phyloP scores from a whole-genome alignment of 2,797 vertebrate genomes.

The Florisuga fusca region DNA sequence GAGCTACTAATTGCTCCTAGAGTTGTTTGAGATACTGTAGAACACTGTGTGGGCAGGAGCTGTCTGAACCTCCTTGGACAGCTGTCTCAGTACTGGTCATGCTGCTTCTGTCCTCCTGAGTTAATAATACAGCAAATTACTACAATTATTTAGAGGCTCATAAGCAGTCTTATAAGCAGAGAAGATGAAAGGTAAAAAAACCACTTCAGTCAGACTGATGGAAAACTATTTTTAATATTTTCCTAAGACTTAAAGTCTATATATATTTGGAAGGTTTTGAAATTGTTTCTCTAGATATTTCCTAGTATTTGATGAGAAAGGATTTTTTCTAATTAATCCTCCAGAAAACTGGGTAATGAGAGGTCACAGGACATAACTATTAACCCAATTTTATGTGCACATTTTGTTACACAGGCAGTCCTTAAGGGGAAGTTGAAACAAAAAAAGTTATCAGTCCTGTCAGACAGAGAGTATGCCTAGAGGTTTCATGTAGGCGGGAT shows the following conservation, averaged over 20 bases:
- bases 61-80: neutral
- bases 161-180: neutral
- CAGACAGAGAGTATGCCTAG: neutral
- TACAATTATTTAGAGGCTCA: neutral
- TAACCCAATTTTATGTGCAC: neutral
- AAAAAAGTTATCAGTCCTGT: neutral
- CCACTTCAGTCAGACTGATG: neutral
- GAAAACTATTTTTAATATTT: neutral
- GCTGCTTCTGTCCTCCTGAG: neutral
- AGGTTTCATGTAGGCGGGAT: neutral
- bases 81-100: neutral
- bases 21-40: neutral
- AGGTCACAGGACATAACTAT: neutral
- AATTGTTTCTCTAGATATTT: neutral
- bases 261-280: neutral
- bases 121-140: neutral
- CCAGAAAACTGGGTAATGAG: neutral
- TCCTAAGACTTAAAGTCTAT: neutral
- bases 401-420: neutral
- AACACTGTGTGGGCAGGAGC: conserved; percentile 29
- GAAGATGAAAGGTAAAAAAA: neutral
- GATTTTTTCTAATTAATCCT: neutral
- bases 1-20: neutral
- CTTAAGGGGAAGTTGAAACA: neutral
- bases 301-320: neutral